phyloP scores from a whole-genome alignment of 2,797 vertebrate species.

The Enteromius argenteus region DNA sequence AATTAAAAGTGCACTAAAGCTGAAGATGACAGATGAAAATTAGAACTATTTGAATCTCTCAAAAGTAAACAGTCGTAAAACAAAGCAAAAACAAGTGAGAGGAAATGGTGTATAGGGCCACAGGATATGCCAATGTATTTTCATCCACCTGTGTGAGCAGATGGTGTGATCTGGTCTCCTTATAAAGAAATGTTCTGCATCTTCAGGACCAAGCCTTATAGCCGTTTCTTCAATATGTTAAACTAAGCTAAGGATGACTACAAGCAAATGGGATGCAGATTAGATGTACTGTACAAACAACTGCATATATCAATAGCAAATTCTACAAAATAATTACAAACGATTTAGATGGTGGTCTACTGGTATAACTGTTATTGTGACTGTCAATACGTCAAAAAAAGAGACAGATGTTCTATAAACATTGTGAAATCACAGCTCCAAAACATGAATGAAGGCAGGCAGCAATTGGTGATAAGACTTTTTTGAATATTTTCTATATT shows the following conservation, averaged over 20 bases:
- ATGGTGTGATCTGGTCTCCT: background rate
- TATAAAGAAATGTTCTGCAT: background rate
- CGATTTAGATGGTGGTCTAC: background rate
- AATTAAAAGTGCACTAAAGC: constrained; percentile 28
- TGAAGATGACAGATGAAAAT: constrained; percentile 16
- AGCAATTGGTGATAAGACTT: background rate
- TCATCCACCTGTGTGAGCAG: constrained; percentile 6
- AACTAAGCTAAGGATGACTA: background rate
- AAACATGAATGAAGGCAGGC: background rate
- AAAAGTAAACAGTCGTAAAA: background rate
- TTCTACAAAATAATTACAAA: constrained; percentile 27
- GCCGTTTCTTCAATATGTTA: background rate
- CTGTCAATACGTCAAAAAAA: background rate
- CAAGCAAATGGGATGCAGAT: background rate
- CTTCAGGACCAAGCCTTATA: background rate
- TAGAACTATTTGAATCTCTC: background rate
- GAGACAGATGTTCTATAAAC: background rate
- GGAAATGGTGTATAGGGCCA: background rate
- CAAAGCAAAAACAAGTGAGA: background rate
- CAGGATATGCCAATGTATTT: constrained; percentile 1
- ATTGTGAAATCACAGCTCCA: background rate
- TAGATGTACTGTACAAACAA: background rate
- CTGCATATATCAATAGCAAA: constrained; percentile 17
- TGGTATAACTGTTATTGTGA: background rate
- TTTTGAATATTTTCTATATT: constrained; percentile 22